phyloP scores from a whole-genome alignment of 2,113 vertebrate species.

The Meriones unguiculatus region DNA sequence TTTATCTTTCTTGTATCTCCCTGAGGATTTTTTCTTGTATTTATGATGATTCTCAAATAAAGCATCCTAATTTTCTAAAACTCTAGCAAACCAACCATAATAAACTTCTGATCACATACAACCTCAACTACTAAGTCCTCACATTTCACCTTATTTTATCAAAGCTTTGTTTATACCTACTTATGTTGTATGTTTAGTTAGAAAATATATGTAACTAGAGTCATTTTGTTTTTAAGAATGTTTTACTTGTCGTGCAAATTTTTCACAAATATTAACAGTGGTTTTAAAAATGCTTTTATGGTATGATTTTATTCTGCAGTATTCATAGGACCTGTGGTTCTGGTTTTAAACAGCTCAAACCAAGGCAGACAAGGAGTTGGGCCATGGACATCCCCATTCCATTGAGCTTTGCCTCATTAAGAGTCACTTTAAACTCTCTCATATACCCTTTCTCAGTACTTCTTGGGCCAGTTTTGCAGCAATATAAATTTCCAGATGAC shows the following conservation, averaged over 20 bases:
- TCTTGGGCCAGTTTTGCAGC: slow-evolving; percentile 59
- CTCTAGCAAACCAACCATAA: neutral
- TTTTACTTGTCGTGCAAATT: neutral
- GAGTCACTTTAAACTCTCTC: slow-evolving; percentile 52
- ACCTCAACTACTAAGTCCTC: neutral
- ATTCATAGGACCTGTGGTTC: neutral
- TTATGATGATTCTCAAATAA: neutral
- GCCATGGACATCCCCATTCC: neutral
- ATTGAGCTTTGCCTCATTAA: slow-evolving; percentile 50
- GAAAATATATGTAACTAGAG: neutral
- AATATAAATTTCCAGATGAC: slow-evolving; percentile 70
- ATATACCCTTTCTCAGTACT: neutral
- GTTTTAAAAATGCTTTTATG: neutral
- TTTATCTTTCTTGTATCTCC: neutral
- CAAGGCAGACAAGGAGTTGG: neutral
- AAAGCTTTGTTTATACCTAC: neutral
- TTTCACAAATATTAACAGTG: neutral
- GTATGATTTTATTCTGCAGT: neutral
- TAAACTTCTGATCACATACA: neutral
- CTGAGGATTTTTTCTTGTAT: neutral
- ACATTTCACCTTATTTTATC: neutral
- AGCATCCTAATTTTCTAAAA: neutral
- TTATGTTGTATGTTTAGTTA: neutral
- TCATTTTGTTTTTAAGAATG: neutral
- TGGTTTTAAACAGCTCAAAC: neutral